A percentile compares a stretch with the other conserved stretches of the same genome.
Evolutionary conservation across 2,113 vertebrate species (phyloP).

Genomic region (Colius striatus): DNA sequence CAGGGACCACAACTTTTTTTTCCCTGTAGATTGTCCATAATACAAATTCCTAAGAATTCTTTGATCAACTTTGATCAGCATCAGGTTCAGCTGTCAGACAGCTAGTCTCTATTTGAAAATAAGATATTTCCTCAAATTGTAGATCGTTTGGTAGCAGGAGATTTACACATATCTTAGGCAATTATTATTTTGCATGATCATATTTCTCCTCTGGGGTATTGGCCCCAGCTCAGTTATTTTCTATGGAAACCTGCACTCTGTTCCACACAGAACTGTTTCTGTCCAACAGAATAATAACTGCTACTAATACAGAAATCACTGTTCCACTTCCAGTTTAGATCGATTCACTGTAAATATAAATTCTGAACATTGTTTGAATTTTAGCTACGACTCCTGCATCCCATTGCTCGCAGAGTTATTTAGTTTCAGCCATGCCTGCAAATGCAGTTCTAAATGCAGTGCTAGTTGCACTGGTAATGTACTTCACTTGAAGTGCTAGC

Average conservation of each 20-base stretch:
- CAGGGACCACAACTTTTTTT: not conserved
- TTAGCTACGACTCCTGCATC: not conserved
- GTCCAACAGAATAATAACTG: not conserved
- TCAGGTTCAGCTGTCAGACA: not conserved
- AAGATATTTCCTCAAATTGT: not conserved
- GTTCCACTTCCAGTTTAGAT: not conserved
- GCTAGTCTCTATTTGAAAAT: not conserved
- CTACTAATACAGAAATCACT: not conserved
- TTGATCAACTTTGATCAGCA: constrained; percentile 21
- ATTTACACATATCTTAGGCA: not conserved
- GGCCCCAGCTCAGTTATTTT: not conserved
- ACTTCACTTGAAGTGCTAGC: not conserved
- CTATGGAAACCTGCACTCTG: not conserved
- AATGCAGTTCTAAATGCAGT: rapidly evolving
- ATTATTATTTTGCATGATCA: not conserved
- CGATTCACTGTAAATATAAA: not conserved
- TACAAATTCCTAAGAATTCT: not conserved
- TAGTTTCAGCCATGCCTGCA: not conserved
- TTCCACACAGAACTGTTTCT: not conserved
- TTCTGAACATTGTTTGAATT: not conserved
- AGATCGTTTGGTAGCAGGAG: not conserved
- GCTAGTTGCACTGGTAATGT: not conserved
- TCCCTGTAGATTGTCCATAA: not conserved
- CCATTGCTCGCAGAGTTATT: not conserved
- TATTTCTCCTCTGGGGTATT: not conserved